These are phyloP conservation scores for Hippocampus barbouri DNA, from an alignment of 2,113 vertebrate species.

Conservation along the genomic window DNA sequence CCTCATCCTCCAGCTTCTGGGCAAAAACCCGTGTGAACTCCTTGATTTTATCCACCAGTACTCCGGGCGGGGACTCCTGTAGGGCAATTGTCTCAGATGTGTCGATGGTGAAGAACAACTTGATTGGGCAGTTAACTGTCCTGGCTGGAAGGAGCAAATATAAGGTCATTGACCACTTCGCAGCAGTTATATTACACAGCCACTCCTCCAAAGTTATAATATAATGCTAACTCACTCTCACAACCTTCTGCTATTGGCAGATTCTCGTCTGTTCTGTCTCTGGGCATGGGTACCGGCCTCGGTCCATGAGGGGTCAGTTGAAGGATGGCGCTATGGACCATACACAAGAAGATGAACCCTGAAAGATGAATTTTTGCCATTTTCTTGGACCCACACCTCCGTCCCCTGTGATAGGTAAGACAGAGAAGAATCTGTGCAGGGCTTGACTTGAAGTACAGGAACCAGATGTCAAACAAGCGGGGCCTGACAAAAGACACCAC, in stretches of 20 bases:
- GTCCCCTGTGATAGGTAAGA: constrained; percentile 3
- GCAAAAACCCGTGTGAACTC: constrained; percentile 64
- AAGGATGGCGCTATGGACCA: constrained; percentile 39
- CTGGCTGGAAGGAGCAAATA: constrained; percentile 66
- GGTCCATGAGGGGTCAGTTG: constrained; percentile 37
- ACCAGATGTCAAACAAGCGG: constrained; percentile 54
- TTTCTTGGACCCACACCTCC: constrained; percentile 1
- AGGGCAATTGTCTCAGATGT: constrained; percentile 93
- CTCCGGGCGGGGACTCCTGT: constrained; percentile 86
- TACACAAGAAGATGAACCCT: constrained; percentile 44
- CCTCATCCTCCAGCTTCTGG: constrained; percentile 66
- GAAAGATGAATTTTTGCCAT: constrained; percentile 38
- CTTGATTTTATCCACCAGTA: constrained; percentile 83
- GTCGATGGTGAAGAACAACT: constrained; percentile 92
- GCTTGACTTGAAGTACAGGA: constrained; percentile 36
- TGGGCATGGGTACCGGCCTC: constrained; percentile 37
- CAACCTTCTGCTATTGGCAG: constrained; percentile 28
- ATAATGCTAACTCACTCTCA: constrained; percentile 43
- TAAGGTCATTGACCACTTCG: background rate
- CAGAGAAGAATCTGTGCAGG: background rate
- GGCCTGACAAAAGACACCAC: constrained; percentile 39
- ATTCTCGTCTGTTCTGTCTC: constrained; percentile 29
- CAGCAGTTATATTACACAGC: background rate
- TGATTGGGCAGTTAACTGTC: constrained; percentile 77
- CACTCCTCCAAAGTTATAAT: background rate